A percentile compares a stretch with the other conserved stretches of the same genome.
Conservation (phyloP, 1,140 invertebrate species). For the Pectinophora gossypiella region DNA sequence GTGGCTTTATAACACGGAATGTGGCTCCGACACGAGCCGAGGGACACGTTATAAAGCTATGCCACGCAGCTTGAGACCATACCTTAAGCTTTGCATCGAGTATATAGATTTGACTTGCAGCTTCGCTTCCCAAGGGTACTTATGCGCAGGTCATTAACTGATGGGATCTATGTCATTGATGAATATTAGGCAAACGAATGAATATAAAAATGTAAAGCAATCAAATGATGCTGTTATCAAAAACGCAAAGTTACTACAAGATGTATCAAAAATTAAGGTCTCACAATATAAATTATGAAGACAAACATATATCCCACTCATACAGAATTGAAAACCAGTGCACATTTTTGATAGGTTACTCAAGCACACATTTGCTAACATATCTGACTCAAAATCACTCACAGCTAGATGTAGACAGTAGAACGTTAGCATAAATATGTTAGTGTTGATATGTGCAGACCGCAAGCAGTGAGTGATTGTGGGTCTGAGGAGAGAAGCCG, state of each 20-base stretch:
- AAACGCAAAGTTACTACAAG: slow-evolving; percentile 24
- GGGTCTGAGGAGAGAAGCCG: slow-evolving; percentile 38
- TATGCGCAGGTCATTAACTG: slow-evolving; percentile 55
- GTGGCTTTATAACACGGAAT: slow-evolving; percentile 69
- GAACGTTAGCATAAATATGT: too few relatives aligned
- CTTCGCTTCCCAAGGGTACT: slow-evolving; percentile 66
- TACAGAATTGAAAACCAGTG: slow-evolving; percentile 54
- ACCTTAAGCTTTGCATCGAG: slow-evolving; percentile 70
- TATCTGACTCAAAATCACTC: slow-evolving; percentile 47
- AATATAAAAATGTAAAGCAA: slow-evolving; percentile 17
- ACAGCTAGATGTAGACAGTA: slow-evolving; percentile 4
- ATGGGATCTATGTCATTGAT: slow-evolving; percentile 67
- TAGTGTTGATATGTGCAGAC: background rate
- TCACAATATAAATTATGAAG: slow-evolving; percentile 39
- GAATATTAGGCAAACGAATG: slow-evolving; percentile 32
- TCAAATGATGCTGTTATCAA: slow-evolving; percentile 17
- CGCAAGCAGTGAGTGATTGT: slow-evolving; percentile 39
- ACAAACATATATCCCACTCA: slow-evolving; percentile 72
- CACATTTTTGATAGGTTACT: slow-evolving; percentile 64
- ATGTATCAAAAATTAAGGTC: slow-evolving; percentile 56
- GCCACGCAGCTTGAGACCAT: slow-evolving; percentile 67
- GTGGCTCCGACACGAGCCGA: slow-evolving; percentile 47
- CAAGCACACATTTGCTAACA: slow-evolving; percentile 68
- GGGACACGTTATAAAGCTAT: slow-evolving; percentile 67
- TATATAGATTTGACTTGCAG: slow-evolving; percentile 70